Base-by-base conservation (phyloP, 2,888 invertebrate species). In the Chymomyza amoena region DNA sequence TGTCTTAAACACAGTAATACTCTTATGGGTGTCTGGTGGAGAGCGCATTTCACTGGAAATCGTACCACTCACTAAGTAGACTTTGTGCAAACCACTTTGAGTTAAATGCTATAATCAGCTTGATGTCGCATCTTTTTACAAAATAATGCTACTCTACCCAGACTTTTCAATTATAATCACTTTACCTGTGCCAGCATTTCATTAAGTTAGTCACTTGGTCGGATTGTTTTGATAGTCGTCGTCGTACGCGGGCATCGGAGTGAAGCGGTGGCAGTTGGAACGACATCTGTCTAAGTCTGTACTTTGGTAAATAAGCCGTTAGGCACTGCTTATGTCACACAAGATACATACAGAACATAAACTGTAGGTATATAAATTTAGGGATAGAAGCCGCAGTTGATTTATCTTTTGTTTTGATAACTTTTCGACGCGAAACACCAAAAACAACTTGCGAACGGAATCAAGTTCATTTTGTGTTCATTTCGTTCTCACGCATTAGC, bases 391-490 rank as follows among this genome's bases (percentile, higher is more conserved):
- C 69, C 77, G 68, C 77, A 71, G 78, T 77, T 83, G 77, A 86
- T 84, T 86, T 84, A 84, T 88, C 81, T 76, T 77, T 88, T 86
- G 88, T 84, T 86, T 84, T 86, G 79, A 81, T 81, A 84, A 88
- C 84, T 84, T 88, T 86, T 76, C 66, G 66, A 59, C 68, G 72
- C 52, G 73, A 64, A 67, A 64, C 69, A 75, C 68, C 70, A 63
- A 63, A 68, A 75, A 62, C 65, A 69, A 70, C 69, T 65, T 62
- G 61, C 52, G 54, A 72, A 72, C 75, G 69, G 68, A 77, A 82
- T 73, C 68, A 72, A 85, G 66, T 79, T 78, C 69, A 69, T 66
- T 72, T 61, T 16, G 16, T 20, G 54, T 76, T 72, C 68, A 70
- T 45, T 54, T 54, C 64, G 64, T 78, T 84, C 87, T 84, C 84